Conservation (phyloP, 1,140 invertebrate genomes). For the Drosophila santomea region DNA sequence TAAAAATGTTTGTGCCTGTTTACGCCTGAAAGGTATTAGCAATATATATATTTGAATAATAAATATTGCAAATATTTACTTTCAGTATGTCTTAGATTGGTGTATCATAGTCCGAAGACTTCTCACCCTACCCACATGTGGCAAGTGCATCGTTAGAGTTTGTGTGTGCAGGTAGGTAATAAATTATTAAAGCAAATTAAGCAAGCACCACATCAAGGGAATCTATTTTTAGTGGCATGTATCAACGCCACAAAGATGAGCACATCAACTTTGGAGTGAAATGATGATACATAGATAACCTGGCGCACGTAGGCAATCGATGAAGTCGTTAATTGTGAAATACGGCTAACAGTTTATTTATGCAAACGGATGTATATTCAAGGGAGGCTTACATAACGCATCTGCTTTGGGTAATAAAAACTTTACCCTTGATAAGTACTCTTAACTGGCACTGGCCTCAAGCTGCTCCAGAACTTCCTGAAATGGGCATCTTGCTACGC, state of each 20-base stretch:
- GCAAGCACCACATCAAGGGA: slow-evolving; percentile 21
- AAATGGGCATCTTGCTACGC: background rate
- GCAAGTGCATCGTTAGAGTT: slow-evolving; percentile 46
- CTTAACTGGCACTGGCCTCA: slow-evolving; percentile 10
- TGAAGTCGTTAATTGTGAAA: slow-evolving; percentile 55
- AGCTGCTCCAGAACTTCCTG: slow-evolving; percentile 2
- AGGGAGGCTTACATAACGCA: background rate
- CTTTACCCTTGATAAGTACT: background rate
- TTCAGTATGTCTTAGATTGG: background rate
- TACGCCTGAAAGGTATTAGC: too few relatives aligned
- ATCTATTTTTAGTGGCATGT: slow-evolving; percentile 59
- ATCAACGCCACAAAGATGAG: slow-evolving; percentile 57
- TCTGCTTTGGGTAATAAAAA: background rate
- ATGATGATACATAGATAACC: slow-evolving; percentile 18
- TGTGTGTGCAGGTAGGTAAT: slow-evolving; percentile 63
- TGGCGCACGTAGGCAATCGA: slow-evolving; percentile 43
- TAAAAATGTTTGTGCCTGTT: too few relatives aligned
- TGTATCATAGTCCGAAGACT: slow-evolving; percentile 4
- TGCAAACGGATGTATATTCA: slow-evolving; percentile 61
- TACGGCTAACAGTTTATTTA: slow-evolving; percentile 34
- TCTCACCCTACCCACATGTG: slow-evolving; percentile 1
- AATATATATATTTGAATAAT: too few relatives aligned
- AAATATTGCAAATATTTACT: background rate
- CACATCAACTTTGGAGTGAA: slow-evolving; percentile 35
- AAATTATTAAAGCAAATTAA: slow-evolving; percentile 60